These are phyloP conservation scores for Heloderma charlesbogerti DNA, from an alignment of 2,113 vertebrate species.

Conservation along the genomic window DNA sequence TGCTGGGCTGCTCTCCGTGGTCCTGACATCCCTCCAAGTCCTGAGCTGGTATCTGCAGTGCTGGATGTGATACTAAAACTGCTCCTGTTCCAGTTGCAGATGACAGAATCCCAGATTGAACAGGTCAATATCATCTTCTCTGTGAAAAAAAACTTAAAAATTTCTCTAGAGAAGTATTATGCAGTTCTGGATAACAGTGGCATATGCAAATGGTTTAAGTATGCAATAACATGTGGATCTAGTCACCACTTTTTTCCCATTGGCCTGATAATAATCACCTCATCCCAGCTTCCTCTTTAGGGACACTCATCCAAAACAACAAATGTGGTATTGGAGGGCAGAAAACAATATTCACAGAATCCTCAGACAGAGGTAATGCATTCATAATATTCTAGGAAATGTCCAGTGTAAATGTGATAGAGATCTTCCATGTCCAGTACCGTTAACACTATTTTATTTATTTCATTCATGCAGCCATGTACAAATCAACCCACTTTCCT, in stretches of 20 bases:
- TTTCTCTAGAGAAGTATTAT: neutral
- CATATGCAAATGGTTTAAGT: neutral
- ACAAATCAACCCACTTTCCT: conserved; percentile 5
- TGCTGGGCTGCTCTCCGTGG: no score
- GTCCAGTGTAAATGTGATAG: neutral
- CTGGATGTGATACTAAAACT: no score
- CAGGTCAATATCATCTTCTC: no score
- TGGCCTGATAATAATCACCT: neutral
- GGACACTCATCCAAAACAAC: neutral
- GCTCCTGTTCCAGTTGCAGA: no score
- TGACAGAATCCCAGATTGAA: no score
- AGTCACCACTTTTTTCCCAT: neutral
- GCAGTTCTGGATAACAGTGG: neutral
- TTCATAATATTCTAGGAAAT: neutral
- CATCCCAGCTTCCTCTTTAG: neutral
- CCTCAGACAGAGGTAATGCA: neutral
- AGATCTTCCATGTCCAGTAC: conserved; percentile 33
- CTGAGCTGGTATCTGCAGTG: no score
- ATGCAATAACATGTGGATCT: neutral
- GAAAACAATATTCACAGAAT: neutral
- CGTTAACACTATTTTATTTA: conserved; percentile 37
- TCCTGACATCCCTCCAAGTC: no score
- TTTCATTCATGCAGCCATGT: conserved; percentile 41
- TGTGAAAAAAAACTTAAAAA: no score
- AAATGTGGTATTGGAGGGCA: neutral